phyloP scores from a whole-genome alignment of 2,888 invertebrate species.

The Drosophila tripunctata region DNA sequence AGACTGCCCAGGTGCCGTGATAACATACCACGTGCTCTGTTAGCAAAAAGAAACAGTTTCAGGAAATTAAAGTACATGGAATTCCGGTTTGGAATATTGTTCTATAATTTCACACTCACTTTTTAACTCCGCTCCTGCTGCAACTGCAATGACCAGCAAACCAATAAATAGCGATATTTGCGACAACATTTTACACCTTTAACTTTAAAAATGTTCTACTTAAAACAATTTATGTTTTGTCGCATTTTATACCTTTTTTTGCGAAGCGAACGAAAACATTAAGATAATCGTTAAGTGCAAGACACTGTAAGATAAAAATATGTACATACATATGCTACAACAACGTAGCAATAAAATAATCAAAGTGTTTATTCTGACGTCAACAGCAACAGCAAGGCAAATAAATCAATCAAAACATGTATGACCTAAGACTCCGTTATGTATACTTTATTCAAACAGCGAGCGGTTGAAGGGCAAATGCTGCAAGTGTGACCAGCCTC shows the following conservation, averaged over 20 bases:
- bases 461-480: conserved; percentile 45
- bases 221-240: neutral
- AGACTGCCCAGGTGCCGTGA: conserved; percentile 91
- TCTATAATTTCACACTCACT: conserved; percentile 31
- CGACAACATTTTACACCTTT: conserved; percentile 28
- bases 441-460: conserved; percentile 38
- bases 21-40: conserved; percentile 89
- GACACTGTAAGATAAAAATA: conserved; percentile 31
- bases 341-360: conserved; percentile 55
- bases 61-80: neutral
- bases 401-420: conserved; percentile 27
- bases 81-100: too few relatives aligned
- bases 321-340: conserved; percentile 45
- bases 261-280: neutral
- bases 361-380: conserved; percentile 58
- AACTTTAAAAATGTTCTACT: neutral
- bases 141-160: conserved; percentile 8
- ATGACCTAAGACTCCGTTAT: conserved; percentile 20
- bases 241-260: conserved; percentile 44
- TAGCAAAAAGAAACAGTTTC: neutral
- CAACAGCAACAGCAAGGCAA: conserved; percentile 53
- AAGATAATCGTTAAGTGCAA: conserved; percentile 48
- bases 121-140: neutral
- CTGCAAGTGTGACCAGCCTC: conserved; percentile 31
- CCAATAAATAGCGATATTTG: conserved; percentile 1